Evolutionary conservation across 2,797 vertebrate genomes (phyloP), one percentile per base, ranked within the genome.

Genomic region (Lepus oiostolus): DNA sequence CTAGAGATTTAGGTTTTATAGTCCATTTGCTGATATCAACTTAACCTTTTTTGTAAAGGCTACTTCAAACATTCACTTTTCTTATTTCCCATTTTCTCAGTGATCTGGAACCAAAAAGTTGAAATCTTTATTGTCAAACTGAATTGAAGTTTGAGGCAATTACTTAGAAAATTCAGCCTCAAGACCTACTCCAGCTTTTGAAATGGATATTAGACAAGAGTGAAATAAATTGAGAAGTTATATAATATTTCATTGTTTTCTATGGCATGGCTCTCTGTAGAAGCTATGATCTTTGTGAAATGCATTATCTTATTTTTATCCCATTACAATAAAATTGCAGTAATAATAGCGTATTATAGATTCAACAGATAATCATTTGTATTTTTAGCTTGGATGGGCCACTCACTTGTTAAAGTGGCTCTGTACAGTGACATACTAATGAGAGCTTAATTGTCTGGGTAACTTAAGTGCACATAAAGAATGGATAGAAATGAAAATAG

Each of bases 11-110:
- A 70, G 19, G 76, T 67, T 79, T 95, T 93, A 65, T 65, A 90
- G 8, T 90, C 14, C 28, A 68, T 90, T 95, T 87, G 32, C 22
- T 68, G 67, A 65, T 79, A 85, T 85, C 28, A 91, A 95, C 85
- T 79, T 95, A 70, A 90, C 21, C 30, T 92, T 93, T 88, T 81
- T 81, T 95, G 93, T 83, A 47, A 95, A 90, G 68, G 28, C 2
- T 85, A 74, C 60, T 76, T 11, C 32, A 84, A 22, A 76, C 2
- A 12, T 58, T 62, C 8, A 62, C 68, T 83, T 42, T 86, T 93
- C 19, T 91, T 85, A 47, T 72, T 94, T 65, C 26, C 47, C 21
- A 35, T 60, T 65, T 83, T 88, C 22, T 93, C 21, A 24, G 30
- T 88, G 71, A 60, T 76, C 65, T 89, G 17, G 62, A 47, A 81